Evolutionary conservation across 2,888 invertebrate species (phyloP).

Genomic region (Ichneumoninae sp.): DNA sequence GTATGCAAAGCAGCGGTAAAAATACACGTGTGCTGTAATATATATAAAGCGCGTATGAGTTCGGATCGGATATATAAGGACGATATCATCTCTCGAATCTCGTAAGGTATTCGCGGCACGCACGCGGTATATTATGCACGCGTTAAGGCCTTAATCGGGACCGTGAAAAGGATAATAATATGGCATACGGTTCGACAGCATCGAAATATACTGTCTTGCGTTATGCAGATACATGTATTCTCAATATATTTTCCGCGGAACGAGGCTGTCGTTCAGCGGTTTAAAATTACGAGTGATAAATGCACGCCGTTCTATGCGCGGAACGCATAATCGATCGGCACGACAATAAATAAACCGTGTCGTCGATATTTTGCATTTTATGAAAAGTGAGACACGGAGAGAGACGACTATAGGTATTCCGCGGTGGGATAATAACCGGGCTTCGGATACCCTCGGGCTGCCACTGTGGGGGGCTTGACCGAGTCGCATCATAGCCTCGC

Average conservation of each 20-base stretch:
- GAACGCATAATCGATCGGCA: conserved; percentile 43
- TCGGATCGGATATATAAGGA: conserved; percentile 7
- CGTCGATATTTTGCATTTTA: conserved; percentile 50
- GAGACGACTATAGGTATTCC: conserved; percentile 15
- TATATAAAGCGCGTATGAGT: conserved; percentile 2
- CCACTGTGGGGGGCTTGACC: background rate
- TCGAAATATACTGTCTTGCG: conserved; percentile 5
- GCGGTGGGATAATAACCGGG: conserved; percentile 42
- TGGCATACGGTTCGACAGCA: conserved; percentile 16
- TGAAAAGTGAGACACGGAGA: background rate
- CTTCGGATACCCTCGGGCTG: conserved; percentile 16
- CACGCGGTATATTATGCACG: conserved; percentile 50
- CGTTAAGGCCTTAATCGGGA: conserved; percentile 51
- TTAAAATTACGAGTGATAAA: conserved; percentile 35
- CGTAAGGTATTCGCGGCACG: conserved; percentile 39
- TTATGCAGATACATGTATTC: background rate
- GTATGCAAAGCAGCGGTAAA: background rate
- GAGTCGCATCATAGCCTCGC: background rate
- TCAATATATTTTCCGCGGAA: background rate
- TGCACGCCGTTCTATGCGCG: conserved; percentile 35
- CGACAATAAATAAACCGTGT: conserved; percentile 42
- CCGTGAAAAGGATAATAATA: conserved; percentile 64
- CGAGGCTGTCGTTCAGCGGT: background rate
- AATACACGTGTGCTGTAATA: background rate
- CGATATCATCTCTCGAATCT: conserved; percentile 43